Base-by-base conservation (phyloP, 2,113 vertebrate species). In the Apodemus sylvaticus region DNA sequence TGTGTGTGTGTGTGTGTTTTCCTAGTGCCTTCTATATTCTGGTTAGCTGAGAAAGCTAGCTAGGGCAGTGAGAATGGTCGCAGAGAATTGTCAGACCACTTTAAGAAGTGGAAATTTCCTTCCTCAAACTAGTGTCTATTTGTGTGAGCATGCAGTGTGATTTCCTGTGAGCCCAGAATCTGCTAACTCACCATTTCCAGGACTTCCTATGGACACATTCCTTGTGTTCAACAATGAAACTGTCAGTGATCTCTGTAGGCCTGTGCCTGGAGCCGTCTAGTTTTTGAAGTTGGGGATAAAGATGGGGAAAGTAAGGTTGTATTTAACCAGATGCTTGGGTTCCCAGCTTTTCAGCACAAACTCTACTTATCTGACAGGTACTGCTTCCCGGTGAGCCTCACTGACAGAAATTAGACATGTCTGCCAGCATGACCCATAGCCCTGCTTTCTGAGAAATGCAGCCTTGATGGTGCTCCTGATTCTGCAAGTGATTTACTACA, bases 21-120 rank as follows among this genome's bases (percentile, higher is more conserved):
- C 8, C 3, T 14, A 7, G 3, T 45, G 42, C 36, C 64, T 62
- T 66, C 60, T 14, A 24, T 9, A 2, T 83, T 36, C 45, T 36
- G 3, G 42, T 82, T 86, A 70, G 66, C 78, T 62, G 45, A 82
- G 87, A 68, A 51, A 7, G 39, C 73, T 48, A 71, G 42, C 64
- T 9, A 55, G 22, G 17, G 0, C 58, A 58, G 17, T 58, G 58
- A 58, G 31, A 39, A 58, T 8, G 16, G 24, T 17, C 39, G 36
- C 42, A n/a, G 66, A 76, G 29, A 3, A 2, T n/a, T 39, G 53
- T n/a, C 3, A 81, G 48, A 39, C 70, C 62, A 83, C 86, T 87
- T 92, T 42, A 11, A 64, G 36, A 90, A 78, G 62, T 86, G 58
- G 58, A 94, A 76, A 70, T 81, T 81, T 90, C 91, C 91, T 78